Conservation (phyloP, 2,797 vertebrate species). For the Tokudaia muenninki region DNA sequence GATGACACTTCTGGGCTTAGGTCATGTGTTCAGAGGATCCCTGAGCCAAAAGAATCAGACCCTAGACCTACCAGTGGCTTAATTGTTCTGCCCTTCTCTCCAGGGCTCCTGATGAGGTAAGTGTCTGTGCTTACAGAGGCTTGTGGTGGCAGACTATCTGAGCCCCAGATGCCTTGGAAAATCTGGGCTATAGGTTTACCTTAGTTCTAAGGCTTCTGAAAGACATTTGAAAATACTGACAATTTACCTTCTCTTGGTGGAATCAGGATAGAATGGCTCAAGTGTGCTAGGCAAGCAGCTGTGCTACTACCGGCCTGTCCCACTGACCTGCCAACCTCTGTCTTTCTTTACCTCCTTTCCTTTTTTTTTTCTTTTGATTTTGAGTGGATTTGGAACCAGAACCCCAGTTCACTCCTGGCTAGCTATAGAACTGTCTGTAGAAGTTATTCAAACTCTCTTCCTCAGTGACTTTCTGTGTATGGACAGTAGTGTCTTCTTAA, state of each 20-base stretch:
- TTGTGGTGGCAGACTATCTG: slow-evolving; percentile 8
- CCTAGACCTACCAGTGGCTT: neutral
- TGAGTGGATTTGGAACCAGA: slow-evolving; percentile 25
- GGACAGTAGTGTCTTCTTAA: neutral
- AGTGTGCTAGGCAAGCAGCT: neutral
- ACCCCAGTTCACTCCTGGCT: neutral
- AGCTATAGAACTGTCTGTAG: neutral
- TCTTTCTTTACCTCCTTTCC: neutral
- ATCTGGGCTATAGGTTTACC: slow-evolving; percentile 1
- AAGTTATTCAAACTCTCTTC: neutral
- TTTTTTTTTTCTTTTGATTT: neutral
- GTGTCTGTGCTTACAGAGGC: neutral
- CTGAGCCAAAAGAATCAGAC: slow-evolving; percentile 27
- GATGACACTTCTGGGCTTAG: slow-evolving; percentile 64
- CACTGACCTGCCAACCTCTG: neutral
- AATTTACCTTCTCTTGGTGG: slow-evolving; percentile 18
- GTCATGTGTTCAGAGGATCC: slow-evolving; percentile 64
- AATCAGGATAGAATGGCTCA: neutral
- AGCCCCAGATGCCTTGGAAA: slow-evolving; percentile 35
- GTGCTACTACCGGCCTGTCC: neutral
- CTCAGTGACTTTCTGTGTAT: neutral
- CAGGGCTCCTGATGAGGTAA: neutral
- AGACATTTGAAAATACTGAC: neutral
- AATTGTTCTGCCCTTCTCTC: slow-evolving; percentile 45
- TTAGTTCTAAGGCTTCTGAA: neutral